A percentile compares a stretch with the other conserved stretches of the same genome.
Conservation (phyloP, 2,797 vertebrate genomes). For the Sparidentex hasta region DNA sequence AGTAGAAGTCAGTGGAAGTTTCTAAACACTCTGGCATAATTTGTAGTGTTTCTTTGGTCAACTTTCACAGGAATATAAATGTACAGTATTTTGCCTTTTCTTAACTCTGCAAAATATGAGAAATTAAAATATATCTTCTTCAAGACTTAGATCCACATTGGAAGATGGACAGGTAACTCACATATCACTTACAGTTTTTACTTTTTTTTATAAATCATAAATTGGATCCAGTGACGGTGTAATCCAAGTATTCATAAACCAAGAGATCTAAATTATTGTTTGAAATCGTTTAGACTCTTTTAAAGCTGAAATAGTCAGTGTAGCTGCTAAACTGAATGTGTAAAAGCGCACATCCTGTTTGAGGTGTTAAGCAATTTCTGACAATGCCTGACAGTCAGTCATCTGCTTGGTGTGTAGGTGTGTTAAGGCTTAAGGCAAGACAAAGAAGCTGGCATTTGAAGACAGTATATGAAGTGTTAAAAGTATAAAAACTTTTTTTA, state of each 20-base stretch:
- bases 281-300: no score
- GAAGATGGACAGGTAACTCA: neutral
- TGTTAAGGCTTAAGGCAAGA: neutral
- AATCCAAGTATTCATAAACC: no score
- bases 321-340: no score
- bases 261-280: no score
- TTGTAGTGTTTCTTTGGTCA: neutral
- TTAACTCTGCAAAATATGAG: neutral
- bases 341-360: no score
- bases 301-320: no score
- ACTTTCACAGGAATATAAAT: neutral
- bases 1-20: neutral
- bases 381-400: no score
- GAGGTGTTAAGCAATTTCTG: no score
- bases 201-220: no score
- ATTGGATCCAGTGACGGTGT: no score
- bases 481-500: no score
- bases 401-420: no score
- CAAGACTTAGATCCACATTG: neutral
- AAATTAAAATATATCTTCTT: neutral
- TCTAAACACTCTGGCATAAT: slow-evolving; percentile 6
- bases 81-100: neutral
- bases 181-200: neutral
- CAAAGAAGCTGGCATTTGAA: neutral
- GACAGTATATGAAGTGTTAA: neutral